phyloP scores from a whole-genome alignment of 2,797 vertebrate genomes.

The Leptatherina wallacei region DNA sequence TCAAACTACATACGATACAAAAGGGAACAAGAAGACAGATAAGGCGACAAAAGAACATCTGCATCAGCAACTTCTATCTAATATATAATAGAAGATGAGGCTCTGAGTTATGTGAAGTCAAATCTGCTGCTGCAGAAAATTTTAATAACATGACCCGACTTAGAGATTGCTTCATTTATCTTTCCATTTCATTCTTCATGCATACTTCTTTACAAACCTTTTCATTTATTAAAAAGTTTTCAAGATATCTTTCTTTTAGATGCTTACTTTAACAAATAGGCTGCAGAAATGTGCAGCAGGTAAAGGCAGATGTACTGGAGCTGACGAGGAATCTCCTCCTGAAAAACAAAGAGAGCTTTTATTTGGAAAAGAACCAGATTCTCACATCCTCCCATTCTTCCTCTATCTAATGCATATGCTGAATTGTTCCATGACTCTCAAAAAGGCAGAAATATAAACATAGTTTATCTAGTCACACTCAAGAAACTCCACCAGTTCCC shows the following conservation, averaged over 20 bases:
- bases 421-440: background rate
- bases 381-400: background rate
- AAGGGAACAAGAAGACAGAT: background rate
- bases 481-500: constrained; percentile 48
- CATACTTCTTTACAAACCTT: background rate
- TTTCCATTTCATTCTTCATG: background rate
- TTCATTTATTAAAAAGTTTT: background rate
- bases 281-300: constrained; percentile 91
- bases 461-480: constrained; percentile 45
- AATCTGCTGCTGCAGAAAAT: background rate
- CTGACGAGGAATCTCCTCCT: constrained; percentile 97
- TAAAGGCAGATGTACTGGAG: constrained; percentile 94
- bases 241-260: background rate
- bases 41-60: background rate
- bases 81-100: background rate
- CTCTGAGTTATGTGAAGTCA: background rate
- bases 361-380: constrained; percentile 8
- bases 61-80: background rate
- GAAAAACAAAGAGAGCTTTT: constrained; percentile 51
- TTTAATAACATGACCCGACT: background rate
- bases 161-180: background rate
- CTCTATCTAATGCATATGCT: constrained; percentile 12
- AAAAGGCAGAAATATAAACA: constrained; percentile 20
- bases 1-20: constrained; percentile 82
- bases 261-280: constrained; percentile 96